phyloP scores from a whole-genome alignment of 2,888 invertebrate species.

The Microchrysa polita region DNA sequence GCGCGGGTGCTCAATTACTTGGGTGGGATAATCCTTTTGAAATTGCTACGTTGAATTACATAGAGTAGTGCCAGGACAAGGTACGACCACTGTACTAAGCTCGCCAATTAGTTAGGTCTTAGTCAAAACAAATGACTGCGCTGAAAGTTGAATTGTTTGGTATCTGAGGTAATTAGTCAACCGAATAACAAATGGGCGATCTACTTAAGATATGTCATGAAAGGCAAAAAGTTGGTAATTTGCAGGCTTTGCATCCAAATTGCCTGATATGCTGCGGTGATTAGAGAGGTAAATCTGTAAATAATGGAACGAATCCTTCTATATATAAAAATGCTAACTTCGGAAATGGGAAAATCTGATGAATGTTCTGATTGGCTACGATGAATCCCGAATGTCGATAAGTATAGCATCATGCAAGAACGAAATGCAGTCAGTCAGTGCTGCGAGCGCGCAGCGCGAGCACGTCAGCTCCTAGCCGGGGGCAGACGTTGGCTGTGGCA shows the following conservation, averaged over 20 bases:
- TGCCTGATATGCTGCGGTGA: slow-evolving; percentile 12
- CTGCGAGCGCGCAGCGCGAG: too few species aligned
- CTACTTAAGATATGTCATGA: slow-evolving; percentile 2
- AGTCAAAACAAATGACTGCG: slow-evolving; percentile 29
- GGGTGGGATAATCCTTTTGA: slow-evolving; percentile 30
- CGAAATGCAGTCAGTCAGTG: too few species aligned
- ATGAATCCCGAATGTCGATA: too few species aligned
- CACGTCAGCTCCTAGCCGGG: too few species aligned
- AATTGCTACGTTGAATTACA: slow-evolving; percentile 15
- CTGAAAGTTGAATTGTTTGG: slow-evolving; percentile 32
- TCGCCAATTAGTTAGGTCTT: slow-evolving; percentile 32
- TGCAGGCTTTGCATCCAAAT: slow-evolving; percentile 14
- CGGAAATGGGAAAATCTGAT: too few species aligned
- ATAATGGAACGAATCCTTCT: not conserved
- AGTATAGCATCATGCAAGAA: too few species aligned
- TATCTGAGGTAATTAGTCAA: slow-evolving; percentile 29
- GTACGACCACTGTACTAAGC: slow-evolving; percentile 14
- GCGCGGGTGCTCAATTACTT: not conserved
- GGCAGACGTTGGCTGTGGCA: too few species aligned
- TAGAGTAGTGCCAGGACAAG: not conserved
- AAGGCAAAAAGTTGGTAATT: not conserved
- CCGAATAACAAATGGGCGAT: slow-evolving; percentile 25
- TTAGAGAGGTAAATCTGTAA: slow-evolving; percentile 7
- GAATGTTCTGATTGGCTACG: too few species aligned
- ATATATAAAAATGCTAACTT: too few species aligned